Conservation (phyloP, 2,113 vertebrate species). For the Engystomops pustulosus region DNA sequence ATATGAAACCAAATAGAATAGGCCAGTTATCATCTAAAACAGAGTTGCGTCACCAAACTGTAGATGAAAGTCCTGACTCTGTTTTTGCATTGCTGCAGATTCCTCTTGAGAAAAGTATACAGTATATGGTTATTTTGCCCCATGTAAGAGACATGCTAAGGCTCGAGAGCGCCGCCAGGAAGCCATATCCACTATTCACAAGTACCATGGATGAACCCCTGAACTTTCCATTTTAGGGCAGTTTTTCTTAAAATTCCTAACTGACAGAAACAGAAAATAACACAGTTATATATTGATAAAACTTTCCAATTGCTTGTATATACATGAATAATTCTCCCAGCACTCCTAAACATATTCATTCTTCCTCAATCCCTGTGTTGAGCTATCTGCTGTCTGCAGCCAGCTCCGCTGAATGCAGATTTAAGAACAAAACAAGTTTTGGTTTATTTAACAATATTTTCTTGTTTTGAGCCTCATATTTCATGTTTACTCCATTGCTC, state of each 20-base stretch:
- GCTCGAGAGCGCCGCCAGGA: too few relatives aligned
- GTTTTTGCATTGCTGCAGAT: too few relatives aligned
- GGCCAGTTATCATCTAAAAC: too few relatives aligned
- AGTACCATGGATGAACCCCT: too few relatives aligned
- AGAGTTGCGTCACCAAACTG: too few relatives aligned
- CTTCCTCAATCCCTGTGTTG: neutral
- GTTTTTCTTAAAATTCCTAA: neutral
- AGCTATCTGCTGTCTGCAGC: neutral
- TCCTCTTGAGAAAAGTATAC: too few relatives aligned
- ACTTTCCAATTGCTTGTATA: neutral
- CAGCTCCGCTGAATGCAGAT: constrained; percentile 9
- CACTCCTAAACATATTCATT: neutral
- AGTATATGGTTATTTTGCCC: too few relatives aligned
- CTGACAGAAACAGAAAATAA: neutral
- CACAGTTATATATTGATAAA: neutral
- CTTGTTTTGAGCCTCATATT: constrained; percentile 16
- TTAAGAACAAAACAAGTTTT: constrained; percentile 23
- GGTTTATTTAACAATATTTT: constrained; percentile 10
- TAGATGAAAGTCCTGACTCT: too few relatives aligned
- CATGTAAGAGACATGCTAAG: too few relatives aligned
- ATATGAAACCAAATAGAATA: too few relatives aligned
- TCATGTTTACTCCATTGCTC: constrained; percentile 1
- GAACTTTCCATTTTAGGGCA: neutral
- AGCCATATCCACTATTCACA: too few relatives aligned
- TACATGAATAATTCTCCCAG: neutral